These are phyloP conservation scores for Acanthosepion lycidas DNA, from an alignment of 2,888 invertebrate species.

Conservation along the genomic window DNA sequence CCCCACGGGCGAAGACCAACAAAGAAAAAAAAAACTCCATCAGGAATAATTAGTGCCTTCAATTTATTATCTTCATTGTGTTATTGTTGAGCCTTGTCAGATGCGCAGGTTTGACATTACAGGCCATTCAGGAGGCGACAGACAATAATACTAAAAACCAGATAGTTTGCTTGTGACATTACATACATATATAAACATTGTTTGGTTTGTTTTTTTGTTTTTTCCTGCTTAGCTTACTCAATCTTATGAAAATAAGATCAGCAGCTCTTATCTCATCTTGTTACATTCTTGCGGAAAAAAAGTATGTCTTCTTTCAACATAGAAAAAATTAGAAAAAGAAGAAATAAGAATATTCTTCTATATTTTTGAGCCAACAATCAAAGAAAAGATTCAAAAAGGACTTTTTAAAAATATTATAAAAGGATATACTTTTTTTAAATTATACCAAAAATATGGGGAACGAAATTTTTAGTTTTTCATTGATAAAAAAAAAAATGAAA, in stretches of 20 bases:
- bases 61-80: not conserved
- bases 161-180: not conserved
- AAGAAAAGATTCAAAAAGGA: not conserved
- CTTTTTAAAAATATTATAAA: not conserved
- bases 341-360: too few species aligned
- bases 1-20: not conserved
- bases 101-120: constrained; percentile 16
- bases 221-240: too few species aligned
- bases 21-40: not conserved
- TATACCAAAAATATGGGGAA: not conserved
- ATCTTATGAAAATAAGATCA: too few species aligned
- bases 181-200: not conserved
- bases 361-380: not conserved
- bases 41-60: not conserved
- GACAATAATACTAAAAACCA: not conserved
- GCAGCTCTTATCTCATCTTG: too few species aligned
- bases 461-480: not conserved
- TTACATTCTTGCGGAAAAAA: too few species aligned
- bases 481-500: not conserved
- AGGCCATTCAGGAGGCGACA: too few species aligned
- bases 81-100: not conserved
- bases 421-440: not conserved
- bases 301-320: too few species aligned
- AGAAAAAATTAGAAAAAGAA: too few species aligned
- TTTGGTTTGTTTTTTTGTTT: too few species aligned